Evolutionary conservation across 2,113 vertebrate species (phyloP).

Genomic region (Trochalopteron elliotii): DNA sequence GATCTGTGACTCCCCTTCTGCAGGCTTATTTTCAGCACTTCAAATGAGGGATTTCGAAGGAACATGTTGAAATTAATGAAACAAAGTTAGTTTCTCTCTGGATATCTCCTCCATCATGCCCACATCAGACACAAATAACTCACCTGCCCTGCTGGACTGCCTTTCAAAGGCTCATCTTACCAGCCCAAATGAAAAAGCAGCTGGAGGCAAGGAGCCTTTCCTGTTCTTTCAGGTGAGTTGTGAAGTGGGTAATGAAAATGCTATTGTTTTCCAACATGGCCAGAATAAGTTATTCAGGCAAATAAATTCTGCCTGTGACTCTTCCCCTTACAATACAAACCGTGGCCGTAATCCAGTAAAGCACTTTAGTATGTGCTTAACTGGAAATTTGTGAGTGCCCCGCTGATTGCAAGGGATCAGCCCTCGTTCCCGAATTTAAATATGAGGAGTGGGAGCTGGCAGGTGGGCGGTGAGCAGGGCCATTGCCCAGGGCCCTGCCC

Average conservation of each 20-base stretch:
- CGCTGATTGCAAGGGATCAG: background rate
- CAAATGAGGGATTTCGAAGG: background rate
- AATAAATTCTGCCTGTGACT: background rate
- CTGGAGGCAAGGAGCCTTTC: background rate
- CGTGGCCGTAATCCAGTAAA: background rate
- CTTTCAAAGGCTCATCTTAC: background rate
- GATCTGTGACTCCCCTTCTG: background rate
- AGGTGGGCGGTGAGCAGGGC: background rate
- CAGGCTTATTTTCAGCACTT: background rate
- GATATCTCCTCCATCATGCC: background rate
- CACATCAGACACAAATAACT: background rate
- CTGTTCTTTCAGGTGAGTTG: slow-evolving; percentile 10
- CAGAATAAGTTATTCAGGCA: background rate
- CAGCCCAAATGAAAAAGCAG: background rate
- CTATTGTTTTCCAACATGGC: background rate
- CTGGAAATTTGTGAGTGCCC: background rate
- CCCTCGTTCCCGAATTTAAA: background rate
- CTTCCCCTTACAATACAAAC: background rate
- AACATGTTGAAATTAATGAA: background rate
- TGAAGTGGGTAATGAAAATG: background rate
- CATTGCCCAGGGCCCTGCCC: background rate
- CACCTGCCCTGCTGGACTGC: background rate
- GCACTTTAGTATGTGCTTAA: background rate
- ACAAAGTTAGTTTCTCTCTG: background rate
- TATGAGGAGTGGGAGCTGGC: slow-evolving; percentile 14